Evolutionary conservation across 2,113 vertebrate genomes (phyloP).

Genomic region (Machaerirhynchus nigripectus): DNA sequence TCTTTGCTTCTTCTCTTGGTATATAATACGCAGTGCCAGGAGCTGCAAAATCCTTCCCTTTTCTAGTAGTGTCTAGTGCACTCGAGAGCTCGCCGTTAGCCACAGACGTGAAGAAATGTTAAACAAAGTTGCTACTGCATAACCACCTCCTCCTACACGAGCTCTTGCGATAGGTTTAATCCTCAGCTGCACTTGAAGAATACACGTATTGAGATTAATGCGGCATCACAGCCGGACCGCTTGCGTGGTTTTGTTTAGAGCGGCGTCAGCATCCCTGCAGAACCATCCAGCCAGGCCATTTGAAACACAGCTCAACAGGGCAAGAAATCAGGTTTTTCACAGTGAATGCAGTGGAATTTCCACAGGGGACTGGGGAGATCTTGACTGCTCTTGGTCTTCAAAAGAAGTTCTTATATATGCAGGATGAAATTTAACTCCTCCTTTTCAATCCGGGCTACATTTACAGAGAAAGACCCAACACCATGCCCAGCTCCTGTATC

Average conservation of each 20-base stretch:
- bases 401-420: not conserved
- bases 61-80: slow-evolving; percentile 71
- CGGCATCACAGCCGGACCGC: not conserved
- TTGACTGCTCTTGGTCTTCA: rapidly evolving
- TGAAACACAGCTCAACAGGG: not conserved
- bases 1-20: slow-evolving; percentile 34
- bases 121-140: slow-evolving; percentile 47
- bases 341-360: not conserved
- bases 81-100: not conserved
- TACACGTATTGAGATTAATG: not conserved
- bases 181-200: not conserved
- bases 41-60: slow-evolving; percentile 74
- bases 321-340: not conserved
- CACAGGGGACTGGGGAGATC: not conserved
- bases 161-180: not conserved
- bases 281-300: not conserved
- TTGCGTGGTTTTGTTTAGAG: not conserved
- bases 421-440: not conserved
- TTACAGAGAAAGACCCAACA: not conserved
- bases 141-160: not conserved
- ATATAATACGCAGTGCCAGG: slow-evolving; percentile 58
- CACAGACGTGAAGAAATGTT: slow-evolving; percentile 33
- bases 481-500: not conserved
- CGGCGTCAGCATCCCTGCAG: not conserved
- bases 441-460: not conserved